These are phyloP conservation scores for Nesoenas mayeri DNA, from an alignment of 2,113 vertebrate genomes.

Conservation along the genomic window DNA sequence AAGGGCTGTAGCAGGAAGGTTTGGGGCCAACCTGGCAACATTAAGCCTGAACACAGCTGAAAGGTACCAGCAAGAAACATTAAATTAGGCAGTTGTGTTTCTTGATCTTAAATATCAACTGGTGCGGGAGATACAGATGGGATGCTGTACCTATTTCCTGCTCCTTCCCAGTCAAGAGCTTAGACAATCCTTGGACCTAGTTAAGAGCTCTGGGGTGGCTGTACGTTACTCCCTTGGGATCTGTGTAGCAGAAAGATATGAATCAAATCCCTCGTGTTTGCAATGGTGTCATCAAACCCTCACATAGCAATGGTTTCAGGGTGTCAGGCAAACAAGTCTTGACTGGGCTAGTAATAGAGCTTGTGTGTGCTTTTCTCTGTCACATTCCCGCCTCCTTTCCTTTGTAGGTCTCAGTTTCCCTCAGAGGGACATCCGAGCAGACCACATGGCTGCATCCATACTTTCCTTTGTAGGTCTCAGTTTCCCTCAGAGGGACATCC, in stretches of 20 bases:
- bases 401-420: neutral
- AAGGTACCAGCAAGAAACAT: neutral
- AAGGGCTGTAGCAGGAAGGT: neutral
- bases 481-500: neutral
- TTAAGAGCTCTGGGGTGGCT: neutral
- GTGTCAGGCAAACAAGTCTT: neutral
- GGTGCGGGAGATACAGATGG: neutral
- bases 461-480: neutral
- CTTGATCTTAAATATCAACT: neutral
- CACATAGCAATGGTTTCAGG: neutral
- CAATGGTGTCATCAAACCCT: neutral
- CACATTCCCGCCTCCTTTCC: neutral
- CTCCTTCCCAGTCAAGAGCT: neutral
- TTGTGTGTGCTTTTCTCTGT: neutral
- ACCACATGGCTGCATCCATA: rapidly evolving
- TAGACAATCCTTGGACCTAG: neutral
- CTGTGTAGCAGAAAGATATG: neutral
- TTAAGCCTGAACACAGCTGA: neutral
- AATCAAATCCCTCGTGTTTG: neutral
- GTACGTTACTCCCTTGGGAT: rapidly evolving
- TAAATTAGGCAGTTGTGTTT: neutral
- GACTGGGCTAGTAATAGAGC: neutral
- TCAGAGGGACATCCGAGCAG: neutral
- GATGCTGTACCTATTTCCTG: neutral
- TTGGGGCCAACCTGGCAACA: neutral